Base-by-base conservation (phyloP, 2,888 invertebrate genomes). In the Toxonevra muliebris region DNA sequence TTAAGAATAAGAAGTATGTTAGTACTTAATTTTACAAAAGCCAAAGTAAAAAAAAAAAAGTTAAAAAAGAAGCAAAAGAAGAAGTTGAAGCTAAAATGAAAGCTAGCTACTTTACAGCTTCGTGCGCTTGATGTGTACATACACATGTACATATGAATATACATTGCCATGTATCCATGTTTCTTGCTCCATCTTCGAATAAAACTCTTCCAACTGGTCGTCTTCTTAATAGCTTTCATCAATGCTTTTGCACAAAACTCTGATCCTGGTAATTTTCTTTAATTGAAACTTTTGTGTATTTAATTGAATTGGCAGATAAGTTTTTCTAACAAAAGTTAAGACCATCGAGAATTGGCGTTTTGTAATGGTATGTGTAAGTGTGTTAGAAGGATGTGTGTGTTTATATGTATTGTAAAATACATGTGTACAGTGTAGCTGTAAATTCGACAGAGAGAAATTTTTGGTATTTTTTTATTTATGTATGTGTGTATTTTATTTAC, bases 221-320 rank as follows among this genome's bases (percentile, higher is more conserved):
- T 52, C 53, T 19, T 63, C 57, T 40, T 42, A 58, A 63, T 60
- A 58, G 62, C 55, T 54, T 53, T 30, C 48, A 45, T 52, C n/a
- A 50, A 40, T 61, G 12, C 54, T 54, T 48, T 41, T 67, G 59
- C 48, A 20, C n/a, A 40, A n/a, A 55, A 65, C 64, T 30, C 30
- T 60, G 64, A 66, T 61, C 66, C 61, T 66, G 64, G 58, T 64
- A 66, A 63, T 67, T 69, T 65, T 57, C 40, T 57, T 67, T 64
- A 69, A 67, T 69, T 69, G 69, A 66, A 69, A 69, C 66, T 69
- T 69, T 69, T 67, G 67, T 67, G 67, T 63, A 61, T 67, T 65
- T 69, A 69, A 69, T 69, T 69, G 64, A 69, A 69, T 69, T 69
- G 65, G 58, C 64, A 62, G 66, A 69, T 67, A 67, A 69, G 69